These are phyloP conservation scores for Anhinga rufa DNA, from an alignment of 2,113 vertebrate genomes.

Conservation along the genomic window DNA sequence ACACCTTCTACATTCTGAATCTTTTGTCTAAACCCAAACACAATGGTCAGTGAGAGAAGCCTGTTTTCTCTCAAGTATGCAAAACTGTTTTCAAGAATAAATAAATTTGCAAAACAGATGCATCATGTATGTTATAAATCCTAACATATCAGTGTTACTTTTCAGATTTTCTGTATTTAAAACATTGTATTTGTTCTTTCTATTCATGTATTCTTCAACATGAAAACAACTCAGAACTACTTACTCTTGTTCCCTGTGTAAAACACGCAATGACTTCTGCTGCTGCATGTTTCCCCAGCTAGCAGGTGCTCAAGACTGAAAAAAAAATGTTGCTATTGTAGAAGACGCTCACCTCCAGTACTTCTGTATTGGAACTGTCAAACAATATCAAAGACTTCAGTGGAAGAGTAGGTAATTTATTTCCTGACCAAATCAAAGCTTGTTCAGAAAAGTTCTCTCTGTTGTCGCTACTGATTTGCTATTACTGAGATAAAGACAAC, in stretches of 20 bases:
- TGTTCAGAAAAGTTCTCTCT: neutral
- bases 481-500: neutral
- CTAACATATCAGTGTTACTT: neutral
- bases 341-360: neutral
- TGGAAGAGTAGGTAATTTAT: neutral
- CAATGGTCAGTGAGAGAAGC: neutral
- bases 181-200: neutral
- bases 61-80: neutral
- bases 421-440: neutral
- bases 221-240: neutral
- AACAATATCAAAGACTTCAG: neutral
- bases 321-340: neutral
- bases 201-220: neutral
- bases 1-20: neutral
- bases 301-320: neutral
- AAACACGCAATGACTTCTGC: neutral
- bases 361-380: neutral
- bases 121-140: neutral
- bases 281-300: neutral
- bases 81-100: neutral
- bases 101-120: neutral
- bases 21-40: neutral
- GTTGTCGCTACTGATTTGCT: neutral
- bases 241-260: neutral
- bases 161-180: neutral